A percentile compares a stretch with the other conserved stretches of the same genome.
Evolutionary conservation across 2,888 invertebrate species (phyloP).

Genomic region (Ypsolopha sequella): DNA sequence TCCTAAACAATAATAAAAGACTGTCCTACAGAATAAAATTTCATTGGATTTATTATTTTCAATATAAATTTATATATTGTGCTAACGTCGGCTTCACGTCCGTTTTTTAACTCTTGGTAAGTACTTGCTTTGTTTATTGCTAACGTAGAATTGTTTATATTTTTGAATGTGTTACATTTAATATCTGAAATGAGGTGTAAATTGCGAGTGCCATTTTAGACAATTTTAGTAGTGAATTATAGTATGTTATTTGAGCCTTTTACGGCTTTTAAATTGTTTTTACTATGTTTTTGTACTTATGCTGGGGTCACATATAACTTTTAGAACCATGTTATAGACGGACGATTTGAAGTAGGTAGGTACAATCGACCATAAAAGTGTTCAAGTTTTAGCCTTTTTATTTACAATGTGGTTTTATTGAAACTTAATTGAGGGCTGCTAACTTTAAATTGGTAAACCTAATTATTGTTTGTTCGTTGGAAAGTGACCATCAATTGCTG

Average conservation of each 20-base stretch:
- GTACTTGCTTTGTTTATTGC: constrained; percentile 23
- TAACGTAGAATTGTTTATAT: not conserved
- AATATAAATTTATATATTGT: constrained; percentile 30
- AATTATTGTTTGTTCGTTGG: no score
- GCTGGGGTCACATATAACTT: no score
- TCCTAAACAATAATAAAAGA: constrained; percentile 30
- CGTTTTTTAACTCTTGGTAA: constrained; percentile 47
- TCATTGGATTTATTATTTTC: constrained; percentile 14
- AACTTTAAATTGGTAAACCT: no score
- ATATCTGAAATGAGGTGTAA: constrained; percentile 7
- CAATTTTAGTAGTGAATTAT: not conserved
- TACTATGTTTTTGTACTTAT: not conserved
- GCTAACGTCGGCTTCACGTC: constrained; percentile 46
- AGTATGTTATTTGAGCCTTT: not conserved
- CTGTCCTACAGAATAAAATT: constrained; percentile 42
- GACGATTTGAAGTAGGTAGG: not conserved
- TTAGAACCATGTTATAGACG: not conserved
- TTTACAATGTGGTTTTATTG: no score
- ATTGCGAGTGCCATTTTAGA: constrained; percentile 8
- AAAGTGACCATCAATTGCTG: no score
- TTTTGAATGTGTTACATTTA: no score
- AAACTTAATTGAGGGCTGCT: no score
- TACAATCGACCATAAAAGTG: constrained; percentile 1
- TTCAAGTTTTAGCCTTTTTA: not conserved
- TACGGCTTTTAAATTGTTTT: not conserved